A percentile compares a stretch with the other conserved stretches of the same genome.
Evolutionary conservation across 2,113 vertebrate species (phyloP).

Genomic region (Forbesichthys agassizii): DNA sequence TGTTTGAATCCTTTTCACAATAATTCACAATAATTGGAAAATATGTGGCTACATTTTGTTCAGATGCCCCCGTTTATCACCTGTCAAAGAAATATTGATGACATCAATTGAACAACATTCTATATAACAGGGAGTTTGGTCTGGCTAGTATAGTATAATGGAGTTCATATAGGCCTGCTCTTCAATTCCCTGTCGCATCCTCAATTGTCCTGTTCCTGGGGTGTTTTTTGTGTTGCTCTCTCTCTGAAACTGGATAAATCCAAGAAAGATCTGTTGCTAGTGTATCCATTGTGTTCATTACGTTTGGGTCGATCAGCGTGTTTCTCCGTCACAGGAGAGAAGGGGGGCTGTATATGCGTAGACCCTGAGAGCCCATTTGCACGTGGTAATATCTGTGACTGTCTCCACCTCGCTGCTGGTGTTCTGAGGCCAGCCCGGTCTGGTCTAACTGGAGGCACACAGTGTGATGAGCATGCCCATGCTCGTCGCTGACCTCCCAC

Average conservation of each 20-base stretch:
- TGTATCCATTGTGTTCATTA: not conserved
- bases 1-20: constrained; percentile 18
- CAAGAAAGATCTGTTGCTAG: not conserved
- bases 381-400: constrained; percentile 55
- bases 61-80: not conserved
- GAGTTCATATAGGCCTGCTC: not conserved
- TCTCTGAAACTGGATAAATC: not conserved
- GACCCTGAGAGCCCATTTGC: constrained; percentile 43
- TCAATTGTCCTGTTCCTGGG: not conserved
- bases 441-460: constrained; percentile 37
- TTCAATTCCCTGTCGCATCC: not conserved
- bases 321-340: not conserved
- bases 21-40: constrained; percentile 13
- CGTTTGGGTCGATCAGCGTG: not conserved
- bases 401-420: constrained; percentile 36
- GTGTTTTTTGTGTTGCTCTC: not conserved
- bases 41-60: constrained; percentile 4
- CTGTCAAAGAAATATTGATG: constrained; percentile 11
- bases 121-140: too few relatives aligned
- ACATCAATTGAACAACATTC: too few relatives aligned
- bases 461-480: constrained; percentile 52
- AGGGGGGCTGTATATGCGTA: not conserved
- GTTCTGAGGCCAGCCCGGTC: not conserved
- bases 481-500: constrained; percentile 29
- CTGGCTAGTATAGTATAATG: too few relatives aligned